Base-by-base conservation (phyloP, 2,113 vertebrate genomes). In the Lipophrys pholis region DNA sequence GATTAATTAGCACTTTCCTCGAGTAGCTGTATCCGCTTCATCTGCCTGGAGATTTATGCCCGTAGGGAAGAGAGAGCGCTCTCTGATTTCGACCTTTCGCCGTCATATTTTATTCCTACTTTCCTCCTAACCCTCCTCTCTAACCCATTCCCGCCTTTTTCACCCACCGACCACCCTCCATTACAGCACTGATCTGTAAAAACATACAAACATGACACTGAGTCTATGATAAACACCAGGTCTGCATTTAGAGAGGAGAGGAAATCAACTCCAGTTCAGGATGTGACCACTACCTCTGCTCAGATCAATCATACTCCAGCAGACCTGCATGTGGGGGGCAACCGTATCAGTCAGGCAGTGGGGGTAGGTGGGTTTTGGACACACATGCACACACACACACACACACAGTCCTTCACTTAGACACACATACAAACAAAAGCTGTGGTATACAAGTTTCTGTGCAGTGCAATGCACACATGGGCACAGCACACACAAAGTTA, bases 131-230 rank as follows among this genome's bases (percentile, higher is more conserved):
- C 21, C 77, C 76, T 81, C 70, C 39, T 75, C 69, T 85, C 74
- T 81, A 70, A 75, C 85, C 69, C 14, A 55, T 63, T 79, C 76
- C 87, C 81, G 52, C 81, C 85, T 77, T 78, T 72, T 83, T 68
- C 43, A 12, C 69, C 66, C 71, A 48, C 76, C 78, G 41, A 56
- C 78, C 8, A 43, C 78, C 68, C 53, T 78, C 82, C 70, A 80
- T 84, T 88, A 84, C 81, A 61, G 74, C 80, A 38, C 78, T 91
- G 92, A 91, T 92, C 90, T 91, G 84, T 91, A 81, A 92, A 93
- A 94, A 94, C 89, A 93, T 91, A 92, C 92, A 94, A 93, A 92
- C 77, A 90, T 91, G 91, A 93, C 91, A 93, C 87, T 92, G 90
- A 90, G 84, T 81, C 88, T 60, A 80, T 92, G 93, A 94, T 92